phyloP scores from a whole-genome alignment of 2,113 vertebrate species.

The Myotis yumanensis region DNA sequence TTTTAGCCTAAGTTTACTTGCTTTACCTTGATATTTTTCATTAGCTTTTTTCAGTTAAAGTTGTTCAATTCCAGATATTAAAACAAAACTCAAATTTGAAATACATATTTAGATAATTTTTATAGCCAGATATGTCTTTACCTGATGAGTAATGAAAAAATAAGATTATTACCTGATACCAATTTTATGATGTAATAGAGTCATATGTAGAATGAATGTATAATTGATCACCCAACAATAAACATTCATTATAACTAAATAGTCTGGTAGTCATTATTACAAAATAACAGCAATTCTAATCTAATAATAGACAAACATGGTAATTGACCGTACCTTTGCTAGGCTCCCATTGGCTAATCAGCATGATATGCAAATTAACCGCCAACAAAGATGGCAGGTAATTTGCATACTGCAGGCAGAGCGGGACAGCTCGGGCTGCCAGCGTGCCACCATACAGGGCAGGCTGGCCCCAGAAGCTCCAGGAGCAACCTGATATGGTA shows the following conservation, averaged over 20 bases:
- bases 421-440: too few species aligned
- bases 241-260: background rate
- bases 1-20: background rate
- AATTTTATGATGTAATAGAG: background rate
- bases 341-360: too few species aligned
- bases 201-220: background rate
- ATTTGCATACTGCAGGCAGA: too few species aligned
- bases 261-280: background rate
- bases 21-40: background rate
- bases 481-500: too few species aligned
- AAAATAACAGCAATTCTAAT: background rate
- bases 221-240: background rate
- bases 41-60: slow-evolving; percentile 26
- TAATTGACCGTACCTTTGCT: too few species aligned
- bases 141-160: background rate
- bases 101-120: background rate
- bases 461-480: too few species aligned
- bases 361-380: too few species aligned
- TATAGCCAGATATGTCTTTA: background rate
- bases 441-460: too few species aligned
- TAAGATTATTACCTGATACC: background rate
- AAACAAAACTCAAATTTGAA: background rate
- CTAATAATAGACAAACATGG: too few species aligned
- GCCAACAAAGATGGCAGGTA: too few species aligned
- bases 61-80: background rate